Conservation (phyloP, 2,797 vertebrate genomes). For the Enoplosus armatus region DNA sequence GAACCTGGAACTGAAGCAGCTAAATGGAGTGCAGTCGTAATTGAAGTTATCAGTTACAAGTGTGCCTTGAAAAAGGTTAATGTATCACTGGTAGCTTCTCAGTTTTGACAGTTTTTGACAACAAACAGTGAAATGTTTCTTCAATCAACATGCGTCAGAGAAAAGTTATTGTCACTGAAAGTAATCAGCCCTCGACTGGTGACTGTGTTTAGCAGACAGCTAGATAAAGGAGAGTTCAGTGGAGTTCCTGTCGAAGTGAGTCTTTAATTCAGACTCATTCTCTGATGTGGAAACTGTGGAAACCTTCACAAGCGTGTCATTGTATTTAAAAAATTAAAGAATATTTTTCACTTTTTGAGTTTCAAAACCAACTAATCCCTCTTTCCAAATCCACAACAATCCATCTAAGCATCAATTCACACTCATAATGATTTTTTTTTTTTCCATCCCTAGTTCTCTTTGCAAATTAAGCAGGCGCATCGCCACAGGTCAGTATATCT, state of each 20-base stretch:
- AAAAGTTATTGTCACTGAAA: background rate
- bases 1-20: background rate
- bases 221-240: too few species aligned
- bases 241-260: background rate
- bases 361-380: background rate
- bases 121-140: background rate
- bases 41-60: background rate
- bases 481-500: constrained; percentile 45
- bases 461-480: constrained; percentile 13
- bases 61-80: background rate
- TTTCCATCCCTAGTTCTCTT: constrained; percentile 1
- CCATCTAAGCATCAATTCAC: background rate
- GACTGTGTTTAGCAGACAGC: background rate
- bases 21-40: background rate
- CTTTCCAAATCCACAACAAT: background rate
- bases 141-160: background rate
- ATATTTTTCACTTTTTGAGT: background rate
- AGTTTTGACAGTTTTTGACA: background rate
- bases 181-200: background rate
- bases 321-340: background rate
- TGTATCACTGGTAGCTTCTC: background rate
- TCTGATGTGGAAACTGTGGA: background rate
- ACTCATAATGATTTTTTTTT: constrained; percentile 10
- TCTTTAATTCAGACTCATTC: background rate
- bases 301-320: background rate